These are phyloP conservation scores for Actinemys pallida DNA, from an alignment of 2,113 vertebrate species.

Conservation along the genomic window DNA sequence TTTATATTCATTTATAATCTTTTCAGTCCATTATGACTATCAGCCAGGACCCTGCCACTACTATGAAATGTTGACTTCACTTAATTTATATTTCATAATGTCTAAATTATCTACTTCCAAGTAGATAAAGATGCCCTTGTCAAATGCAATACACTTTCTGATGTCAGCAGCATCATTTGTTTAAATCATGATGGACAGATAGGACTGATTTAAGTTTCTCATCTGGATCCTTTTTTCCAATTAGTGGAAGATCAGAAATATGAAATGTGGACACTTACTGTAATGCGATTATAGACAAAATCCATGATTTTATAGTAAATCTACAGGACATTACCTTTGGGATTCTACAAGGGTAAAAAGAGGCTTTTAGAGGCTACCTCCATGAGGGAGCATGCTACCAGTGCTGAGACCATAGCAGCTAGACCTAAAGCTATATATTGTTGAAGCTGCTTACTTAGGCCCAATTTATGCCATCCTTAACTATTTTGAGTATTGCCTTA, in stretches of 20 bases:
- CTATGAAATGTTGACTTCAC: neutral
- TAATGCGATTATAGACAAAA: rapidly evolving
- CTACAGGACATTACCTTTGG: rapidly evolving
- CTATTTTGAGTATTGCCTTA: neutral
- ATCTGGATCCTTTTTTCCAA: neutral
- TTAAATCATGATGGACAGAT: constrained; percentile 19
- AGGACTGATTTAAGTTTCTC: constrained; percentile 9
- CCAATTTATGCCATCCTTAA: neutral
- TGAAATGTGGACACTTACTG: neutral
- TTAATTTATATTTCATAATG: neutral
- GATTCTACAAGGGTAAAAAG: neutral
- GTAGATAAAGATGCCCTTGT: neutral
- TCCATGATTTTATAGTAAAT: neutral
- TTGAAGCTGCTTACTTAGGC: neutral
- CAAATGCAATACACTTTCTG: constrained; percentile 58
- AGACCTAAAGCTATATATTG: neutral
- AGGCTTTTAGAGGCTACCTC: neutral
- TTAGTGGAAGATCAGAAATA: neutral
- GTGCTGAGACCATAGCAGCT: neutral
- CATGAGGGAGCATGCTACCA: neutral
- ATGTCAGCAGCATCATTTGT: constrained; percentile 65
- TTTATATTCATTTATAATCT: neutral
- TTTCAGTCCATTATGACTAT: neutral
- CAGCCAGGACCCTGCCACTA: constrained; percentile 45
- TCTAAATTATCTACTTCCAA: neutral